Conservation (phyloP, 2,888 invertebrate species). For the Cynaeus angustus region DNA sequence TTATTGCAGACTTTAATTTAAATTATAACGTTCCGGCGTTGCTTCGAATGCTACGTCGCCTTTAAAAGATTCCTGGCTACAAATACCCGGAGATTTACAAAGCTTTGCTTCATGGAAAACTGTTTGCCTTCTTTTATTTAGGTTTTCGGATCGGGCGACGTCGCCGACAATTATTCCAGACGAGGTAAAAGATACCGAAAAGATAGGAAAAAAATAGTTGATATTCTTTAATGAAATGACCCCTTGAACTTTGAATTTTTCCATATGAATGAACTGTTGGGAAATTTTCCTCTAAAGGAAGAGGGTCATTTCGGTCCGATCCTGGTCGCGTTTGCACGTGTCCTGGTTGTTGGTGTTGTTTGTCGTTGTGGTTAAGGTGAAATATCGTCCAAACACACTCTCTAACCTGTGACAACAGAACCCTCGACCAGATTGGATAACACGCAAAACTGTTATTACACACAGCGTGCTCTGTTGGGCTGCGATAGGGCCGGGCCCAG, state of each 20-base stretch:
- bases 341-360: conserved; percentile 39
- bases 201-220: too few relatives aligned
- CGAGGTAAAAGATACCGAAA: too few relatives aligned
- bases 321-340: conserved; percentile 24
- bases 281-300: too few relatives aligned
- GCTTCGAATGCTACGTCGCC: conserved; percentile 51
- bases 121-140: conserved; percentile 43
- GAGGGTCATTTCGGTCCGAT: conserved; percentile 12
- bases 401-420: conserved; percentile 62
- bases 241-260: too few relatives aligned
- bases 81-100: conserved; percentile 51
- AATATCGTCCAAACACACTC: conserved; percentile 53
- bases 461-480: conserved; percentile 51
- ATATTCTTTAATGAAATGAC: too few relatives aligned
- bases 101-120: conserved; percentile 46
- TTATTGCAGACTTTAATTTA: conserved; percentile 66
- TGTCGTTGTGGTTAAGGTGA: conserved; percentile 43
- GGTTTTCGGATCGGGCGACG: conserved; percentile 18
- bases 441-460: conserved; percentile 67
- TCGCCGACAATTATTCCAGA: conserved; percentile 1
- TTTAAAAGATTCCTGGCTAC: conserved; percentile 54
- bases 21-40: conserved; percentile 59
- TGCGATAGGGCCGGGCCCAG: conserved; percentile 53
- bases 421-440: conserved; percentile 62
- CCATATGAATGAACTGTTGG: too few relatives aligned